Evolutionary conservation across 2,113 vertebrate species (phyloP), one percentile per base, ranked within the genome.

Genomic region (Martes martes): DNA sequence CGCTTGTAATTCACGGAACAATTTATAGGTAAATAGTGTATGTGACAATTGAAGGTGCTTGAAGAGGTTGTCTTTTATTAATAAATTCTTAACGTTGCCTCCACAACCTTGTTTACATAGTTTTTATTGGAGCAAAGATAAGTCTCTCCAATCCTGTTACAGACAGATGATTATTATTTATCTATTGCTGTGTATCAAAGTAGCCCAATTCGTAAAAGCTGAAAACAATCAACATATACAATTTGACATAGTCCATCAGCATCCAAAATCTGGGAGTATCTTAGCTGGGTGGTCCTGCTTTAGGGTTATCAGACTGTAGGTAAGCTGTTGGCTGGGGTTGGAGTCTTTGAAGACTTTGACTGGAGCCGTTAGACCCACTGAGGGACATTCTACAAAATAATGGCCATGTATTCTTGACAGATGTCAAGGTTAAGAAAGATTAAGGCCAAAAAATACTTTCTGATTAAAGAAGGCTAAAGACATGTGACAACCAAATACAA

Each of bases 21-120:
- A 57, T 96, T 89, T 96, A 63, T 71, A 81, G 95, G 55, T 92
- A 79, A 95, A 81, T 78, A 4, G 36, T 71, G 1, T 82, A 71
- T 94, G 65, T 97, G 95, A 73, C 65, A 94, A 86, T 61, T 47
- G 50, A 95, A 71, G 14, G n/a, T 89, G 42, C 90, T 61, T 42
- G 36, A 78, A 87, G 85, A 89, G 16, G 9, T 65, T 47, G 19
- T 50, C 33, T 91, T 89, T 94, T 59, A 45, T 93, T 84, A 95
- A 47, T 84, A 45, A 82, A 86, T 92, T 92, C 73, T 94, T 65
- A 65, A 83, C 55, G 42, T 85, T 33, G 52, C 50, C 31, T 86
- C 31, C 52, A 4, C 24, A 89, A 1, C 73, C n/a, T 91, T 65
- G 42, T 89, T 91, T 86, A 65, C 2, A 15, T 93, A 69, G 47